Evolutionary conservation across 2,888 invertebrate genomes (phyloP).

Genomic region (Eilema sororculum): DNA sequence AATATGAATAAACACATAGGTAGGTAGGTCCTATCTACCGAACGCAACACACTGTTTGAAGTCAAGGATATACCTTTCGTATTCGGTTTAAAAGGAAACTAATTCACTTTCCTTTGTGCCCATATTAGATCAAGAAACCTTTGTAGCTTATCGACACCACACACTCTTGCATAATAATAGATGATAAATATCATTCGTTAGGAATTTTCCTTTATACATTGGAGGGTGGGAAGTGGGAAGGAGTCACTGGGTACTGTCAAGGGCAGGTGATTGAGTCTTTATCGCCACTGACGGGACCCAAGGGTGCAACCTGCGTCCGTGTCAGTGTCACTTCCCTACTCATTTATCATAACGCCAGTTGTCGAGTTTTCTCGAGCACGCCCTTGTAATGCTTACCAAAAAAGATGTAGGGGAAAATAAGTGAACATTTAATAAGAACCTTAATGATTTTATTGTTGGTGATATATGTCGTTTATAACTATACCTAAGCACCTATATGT

Average conservation of each 20-base stretch:
- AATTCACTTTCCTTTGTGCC: conserved; percentile 8
- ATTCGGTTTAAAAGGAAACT: conserved; percentile 2
- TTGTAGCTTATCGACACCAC: conserved; percentile 60
- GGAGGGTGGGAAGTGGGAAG: conserved; percentile 54
- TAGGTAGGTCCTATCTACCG: neutral
- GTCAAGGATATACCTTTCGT: neutral
- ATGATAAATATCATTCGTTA: conserved; percentile 68
- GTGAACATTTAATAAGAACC: neutral
- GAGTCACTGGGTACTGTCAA: conserved; percentile 67
- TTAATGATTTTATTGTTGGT: neutral
- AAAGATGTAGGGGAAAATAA: conserved; percentile 36
- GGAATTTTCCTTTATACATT: conserved; percentile 60
- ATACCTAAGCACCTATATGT: too few relatives aligned
- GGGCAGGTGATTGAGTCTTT: conserved; percentile 79
- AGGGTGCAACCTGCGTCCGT: conserved; percentile 69
- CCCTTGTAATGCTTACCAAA: conserved; percentile 37
- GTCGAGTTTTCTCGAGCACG: conserved; percentile 53
- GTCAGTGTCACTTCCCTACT: conserved; percentile 67
- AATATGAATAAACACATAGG: neutral
- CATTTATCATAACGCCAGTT: conserved; percentile 70
- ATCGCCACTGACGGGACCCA: conserved; percentile 63
- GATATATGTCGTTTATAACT: too few relatives aligned
- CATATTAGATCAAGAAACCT: conserved; percentile 14
- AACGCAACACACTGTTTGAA: neutral
- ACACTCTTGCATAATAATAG: conserved; percentile 65